Evolutionary conservation across 2,888 invertebrate genomes (phyloP), one percentile per base, ranked within the genome.

Genomic region (Megalurothrips usitatus): DNA sequence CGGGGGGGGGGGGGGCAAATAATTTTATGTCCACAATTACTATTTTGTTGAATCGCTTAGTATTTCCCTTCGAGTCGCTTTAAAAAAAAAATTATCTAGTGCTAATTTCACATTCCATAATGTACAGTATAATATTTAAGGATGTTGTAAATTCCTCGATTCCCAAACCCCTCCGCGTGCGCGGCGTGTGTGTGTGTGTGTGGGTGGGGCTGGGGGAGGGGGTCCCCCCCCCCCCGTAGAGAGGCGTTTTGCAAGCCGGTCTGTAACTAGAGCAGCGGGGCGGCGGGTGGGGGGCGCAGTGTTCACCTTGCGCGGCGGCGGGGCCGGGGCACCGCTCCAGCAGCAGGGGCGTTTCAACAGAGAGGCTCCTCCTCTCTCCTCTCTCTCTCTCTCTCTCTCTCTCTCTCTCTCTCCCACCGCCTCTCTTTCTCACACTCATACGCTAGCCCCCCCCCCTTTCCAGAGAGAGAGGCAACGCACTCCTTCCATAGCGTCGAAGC

Each of bases 191-290:
- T n/a, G n/a, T n/a, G n/a, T n/a, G n/a, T 43, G 34, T 2, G 2
- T 43, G 34, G 34, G 3, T 43, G 34, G 34, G 87, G 87, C n/a
- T 87, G 87, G 87, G 87, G 87, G 86, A 87, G 87, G 87, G 87
- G 87, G 87, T 52, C 34, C 34, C 34, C 34, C 34, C 34, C 34
- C 34, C 34, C 34, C 34, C 34, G 34, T 43, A 43, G 34, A 43
- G 84, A 84, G 85, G 87, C 87, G 87, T 87, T 87, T 58, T 58
- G 58, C 58, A 58, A 58, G 58, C 58, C 58, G 58, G 58, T 58
- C 58, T 17, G 58, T 58, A 58, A 58, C 58, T 58, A 58, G 58
- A 58, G 58, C 58, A 58, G 58, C 58, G 58, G 19, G 19, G 58
- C 19, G 14, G 28, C 14, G 79, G 68, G 19, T 1, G 79, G 49